Evolutionary conservation across 2,113 vertebrate genomes (phyloP).

Genomic region (Astur gentilis): DNA sequence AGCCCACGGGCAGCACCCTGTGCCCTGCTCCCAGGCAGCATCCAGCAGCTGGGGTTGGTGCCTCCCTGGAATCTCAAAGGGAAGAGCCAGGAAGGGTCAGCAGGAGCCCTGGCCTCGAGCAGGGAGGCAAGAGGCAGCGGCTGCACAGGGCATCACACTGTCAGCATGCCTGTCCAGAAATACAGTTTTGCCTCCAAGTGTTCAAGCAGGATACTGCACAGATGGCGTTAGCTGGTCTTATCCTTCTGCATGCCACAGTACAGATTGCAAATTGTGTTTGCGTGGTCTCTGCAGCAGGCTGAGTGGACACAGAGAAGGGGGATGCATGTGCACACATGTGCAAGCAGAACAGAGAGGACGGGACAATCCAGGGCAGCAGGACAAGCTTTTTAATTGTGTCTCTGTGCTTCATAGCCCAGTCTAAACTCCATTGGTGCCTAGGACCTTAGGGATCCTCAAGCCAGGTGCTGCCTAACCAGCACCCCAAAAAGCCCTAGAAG

Average conservation of each 20-base stretch:
- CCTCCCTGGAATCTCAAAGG: rapidly evolving
- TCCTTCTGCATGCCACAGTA: rapidly evolving
- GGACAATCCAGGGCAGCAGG: neutral
- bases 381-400: neutral
- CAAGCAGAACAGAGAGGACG: neutral
- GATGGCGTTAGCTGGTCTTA: rapidly evolving
- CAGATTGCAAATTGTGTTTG: rapidly evolving
- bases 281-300: neutral
- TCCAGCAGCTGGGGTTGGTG: rapidly evolving
- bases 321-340: rapidly evolving
- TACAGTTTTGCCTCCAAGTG: neutral
- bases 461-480: neutral
- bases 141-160: rapidly evolving
- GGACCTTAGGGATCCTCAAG: neutral
- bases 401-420: neutral
- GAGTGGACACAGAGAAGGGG: rapidly evolving
- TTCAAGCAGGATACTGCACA: neutral
- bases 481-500: neutral
- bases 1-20: neutral
- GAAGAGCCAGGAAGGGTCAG: neutral
- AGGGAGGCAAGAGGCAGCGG: neutral
- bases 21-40: neutral
- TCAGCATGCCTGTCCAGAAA: neutral
- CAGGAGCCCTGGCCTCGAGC: neutral
- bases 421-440: neutral